Conservation (phyloP, 2,113 vertebrate genomes). For the Callorhinus ursinus region DNA sequence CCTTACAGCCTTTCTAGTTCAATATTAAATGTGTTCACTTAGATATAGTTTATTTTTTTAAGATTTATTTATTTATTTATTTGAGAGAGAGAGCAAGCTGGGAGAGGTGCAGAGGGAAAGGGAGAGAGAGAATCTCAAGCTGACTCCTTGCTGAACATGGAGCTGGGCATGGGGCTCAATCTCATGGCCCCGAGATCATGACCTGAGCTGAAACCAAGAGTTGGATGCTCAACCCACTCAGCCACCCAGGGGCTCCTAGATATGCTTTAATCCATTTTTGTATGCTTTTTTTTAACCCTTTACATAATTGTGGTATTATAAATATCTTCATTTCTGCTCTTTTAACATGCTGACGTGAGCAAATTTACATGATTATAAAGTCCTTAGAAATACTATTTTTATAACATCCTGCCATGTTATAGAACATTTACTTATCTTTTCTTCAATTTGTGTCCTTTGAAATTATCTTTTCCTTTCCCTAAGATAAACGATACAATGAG, state of each 20-base stretch:
- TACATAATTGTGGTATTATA: not conserved
- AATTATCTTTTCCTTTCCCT: not conserved
- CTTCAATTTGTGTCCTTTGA: not conserved
- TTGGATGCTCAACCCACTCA: not conserved
- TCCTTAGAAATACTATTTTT: not conserved
- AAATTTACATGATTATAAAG: not conserved
- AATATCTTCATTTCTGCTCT: not conserved
- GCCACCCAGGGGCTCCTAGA: not conserved
- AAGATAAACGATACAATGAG: not conserved
- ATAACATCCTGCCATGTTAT: not conserved
- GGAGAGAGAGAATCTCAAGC: not conserved
- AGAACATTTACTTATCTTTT: not conserved
- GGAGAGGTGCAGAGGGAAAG: not conserved
- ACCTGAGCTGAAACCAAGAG: not conserved
- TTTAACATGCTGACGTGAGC: not conserved
- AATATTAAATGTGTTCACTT: not conserved
- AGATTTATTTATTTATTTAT: not conserved
- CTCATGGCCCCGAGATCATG: not conserved
- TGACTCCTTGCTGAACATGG: not conserved
- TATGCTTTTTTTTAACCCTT: not conserved
- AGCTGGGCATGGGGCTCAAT: not conserved
- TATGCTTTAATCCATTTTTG: not conserved
- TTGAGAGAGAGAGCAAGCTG: not conserved
- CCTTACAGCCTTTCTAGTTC: not conserved
- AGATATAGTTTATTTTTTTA: not conserved